Base-by-base conservation (phyloP, 2,797 vertebrate genomes). In the Pseudopleuronectes americanus region DNA sequence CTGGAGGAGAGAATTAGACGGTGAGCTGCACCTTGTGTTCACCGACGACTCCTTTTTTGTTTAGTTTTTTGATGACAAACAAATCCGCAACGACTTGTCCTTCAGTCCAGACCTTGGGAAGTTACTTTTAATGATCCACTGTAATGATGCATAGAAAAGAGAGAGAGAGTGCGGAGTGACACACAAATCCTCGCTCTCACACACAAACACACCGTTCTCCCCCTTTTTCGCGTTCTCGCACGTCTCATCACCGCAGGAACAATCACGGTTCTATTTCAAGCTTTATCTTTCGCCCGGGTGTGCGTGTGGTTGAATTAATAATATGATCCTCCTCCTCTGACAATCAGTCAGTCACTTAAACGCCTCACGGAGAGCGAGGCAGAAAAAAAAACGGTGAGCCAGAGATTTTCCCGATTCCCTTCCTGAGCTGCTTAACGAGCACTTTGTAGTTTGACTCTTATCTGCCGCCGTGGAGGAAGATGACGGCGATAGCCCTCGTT, bases 231-330 rank as follows among this genome's bases (percentile, higher is more conserved):
- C 59, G 83, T 62, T 74, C 22, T 67, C n/a, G n/a, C n/a, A 80
- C 70, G 81, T 84, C 83, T 84, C 80, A 85, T 87, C 89, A 66
- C 86, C 78, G 68, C 85, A 81, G 83, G 87, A 91, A 90, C 88
- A 89, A 87, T 86, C 87, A 73, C 22, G 9, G 7, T 70, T 86
- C 82, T 83, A 88, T 91, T 89, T 89, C 85, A 77, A 80, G 76
- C 81, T 77, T 38, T 79, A 77, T 91, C 87, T 81, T 81, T 68
- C 62, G 79, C 59, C 71, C 51, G 57, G 6, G 58, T 23, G 67
- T 53, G 68, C 10, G 19, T 79, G 75, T 72, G 48, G 64, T 70
- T 84, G 79, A 84, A 81, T 87, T 84, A 86, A 86, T 87, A 67
- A 85, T 84, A 79, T 55, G 57, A 80, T 69, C 57, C 74, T 74